Evolutionary conservation across 2,797 vertebrate genomes (phyloP), one percentile per base, ranked within the genome.

Genomic region (Malacoctenus gilli): DNA sequence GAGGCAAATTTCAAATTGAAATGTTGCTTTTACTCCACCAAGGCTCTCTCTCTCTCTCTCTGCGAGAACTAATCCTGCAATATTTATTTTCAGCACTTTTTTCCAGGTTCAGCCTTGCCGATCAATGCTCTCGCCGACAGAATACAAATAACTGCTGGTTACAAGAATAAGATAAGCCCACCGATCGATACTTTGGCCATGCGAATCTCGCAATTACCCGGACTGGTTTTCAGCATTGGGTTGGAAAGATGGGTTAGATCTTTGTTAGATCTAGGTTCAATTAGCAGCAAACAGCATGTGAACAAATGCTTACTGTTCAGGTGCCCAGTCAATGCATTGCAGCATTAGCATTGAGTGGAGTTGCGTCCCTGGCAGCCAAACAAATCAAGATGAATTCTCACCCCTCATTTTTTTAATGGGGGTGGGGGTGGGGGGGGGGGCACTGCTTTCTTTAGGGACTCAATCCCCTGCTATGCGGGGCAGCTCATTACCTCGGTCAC

Each of bases 271-370:
- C 25, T 28, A 9, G 25, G 25, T 28, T 1, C 25, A 5, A 28
- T 28, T 28, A 28, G 5, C 25, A 28, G 19, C 40, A 42, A 31
- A 18, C n/a, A 35, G 32, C 12, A 14, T 35, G 32, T 14, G n/a
- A 35, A n/a, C n/a, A 32, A 12, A 32, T 13, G 14, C n/a, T 16
- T n/a, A 13, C 7, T 54, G 20, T 44, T 50, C 3, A 44, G 7
- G 22, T 21, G 48, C 48, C 10, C 36, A 34, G 35, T 1, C 36
- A 25, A 20, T n/a, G 15, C 7, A 20, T 9, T 10, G 37, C 6
- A 30, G 14, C 31, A 54, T 47, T 41, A 48, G 42, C 37, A 36
- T 49, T 55, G 23, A 55, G 35, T 28, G 13, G 25, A 30, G 32
- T 21, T 9, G 21, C 19, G 31, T 42, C 13, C 37, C 13, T 12